Evolutionary conservation across 37 sponge, comb jelly and placozoan species (phyloP), one percentile per base, ranked within the genome.

Genomic region (Geodia barretti): DNA sequence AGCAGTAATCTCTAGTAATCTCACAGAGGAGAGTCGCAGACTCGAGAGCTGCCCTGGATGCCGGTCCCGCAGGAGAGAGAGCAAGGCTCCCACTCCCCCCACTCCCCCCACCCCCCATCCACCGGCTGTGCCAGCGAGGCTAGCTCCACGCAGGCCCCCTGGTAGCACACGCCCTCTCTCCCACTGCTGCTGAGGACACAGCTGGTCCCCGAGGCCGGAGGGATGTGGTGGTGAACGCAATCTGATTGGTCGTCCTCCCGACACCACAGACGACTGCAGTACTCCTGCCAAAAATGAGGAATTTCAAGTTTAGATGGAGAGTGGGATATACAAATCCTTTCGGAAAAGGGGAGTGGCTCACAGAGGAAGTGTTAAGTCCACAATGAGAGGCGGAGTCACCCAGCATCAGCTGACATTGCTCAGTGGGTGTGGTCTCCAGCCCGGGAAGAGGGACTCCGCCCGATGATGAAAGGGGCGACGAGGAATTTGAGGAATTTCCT

Each of bases 21-120:
- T 71, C 80, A 91, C 91, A 76, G 24, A 19, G 90, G 90, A 64
- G 80, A 79, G 74, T 84, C 35, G 42, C 90, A 89, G 5, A 75
- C 35, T 38, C 90, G 72, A 11, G 41, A 21, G 19, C 76, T 74
- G 35, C 32, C 59, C 42, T 84, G 80, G 26, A 89, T 54, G 9
- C 90, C 90, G 14, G 62, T 79, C 32, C 90, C 90, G 74, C 90
- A 89, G 25, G 63, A 35, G 32, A 24, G 39, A 54, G 69, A 74
- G 63, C 90, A 89, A 3, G 32, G 2, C n/a, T 79, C 65, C 90
- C 90, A 89, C 29, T 65, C 70, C 17, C 76, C 39, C 90, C 90
- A 89, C 60, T 69, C 36, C 23, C 90, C 65, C 89, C 89, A 89
- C n/a, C 84, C 89, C 3, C 89, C 90, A n/a, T 77, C 72, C 41